Base-by-base conservation (phyloP, 2,797 vertebrate species). In the Catostomus latipinnis region DNA sequence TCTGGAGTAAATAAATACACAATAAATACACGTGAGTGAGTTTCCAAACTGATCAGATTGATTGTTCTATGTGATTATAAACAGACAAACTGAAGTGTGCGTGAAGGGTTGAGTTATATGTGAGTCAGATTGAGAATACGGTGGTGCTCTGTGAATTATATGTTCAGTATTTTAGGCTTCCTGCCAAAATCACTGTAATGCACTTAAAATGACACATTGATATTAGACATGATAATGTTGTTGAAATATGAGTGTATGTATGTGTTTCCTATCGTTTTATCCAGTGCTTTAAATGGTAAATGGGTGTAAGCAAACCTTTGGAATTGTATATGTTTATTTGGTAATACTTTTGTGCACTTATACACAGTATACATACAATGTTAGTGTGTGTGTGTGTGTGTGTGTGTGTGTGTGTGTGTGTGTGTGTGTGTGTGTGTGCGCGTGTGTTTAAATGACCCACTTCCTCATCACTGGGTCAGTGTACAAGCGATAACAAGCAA, bases 161-260 rank as follows among this genome's bases (percentile, higher is more conserved):
- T 76, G 52, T 58, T 80, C 81, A 82, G 77, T 86, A 85, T 82
- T 85, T 86, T 82, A 82, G 84, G 84, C 81, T 43, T 81, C 67
- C 73, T 83, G 84, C 76, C 84, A 88, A 85, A 82, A 84, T 86
- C 70, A 77, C 82, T 86, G 82, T 78, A 78, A 84, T 78, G 81
- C 76, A 84, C 74, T 82, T 86, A 86, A 84, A 76, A 76, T 72
- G 71, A 82, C 69, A 63, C 76, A 82, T 45, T 67, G 63, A 76
- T 74, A 81, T 52, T 22, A 77, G 61, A 74, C 73, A 73, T 83
- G 65, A 76, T 58, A 5, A 68, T 78, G 76, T 71, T 58, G 56
- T 63, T 53, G 82, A 56, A n/a, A 56, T 67, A 73, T 77, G 66
- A 85, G 71, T 76, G 50, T 76, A 76, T 80, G 49, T 61, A 49